A percentile compares a stretch with the other conserved stretches of the same genome.
These are phyloP conservation scores for Chionodraco myersi DNA, from an alignment of 2,113 vertebrate species.

Conservation along the genomic window DNA sequence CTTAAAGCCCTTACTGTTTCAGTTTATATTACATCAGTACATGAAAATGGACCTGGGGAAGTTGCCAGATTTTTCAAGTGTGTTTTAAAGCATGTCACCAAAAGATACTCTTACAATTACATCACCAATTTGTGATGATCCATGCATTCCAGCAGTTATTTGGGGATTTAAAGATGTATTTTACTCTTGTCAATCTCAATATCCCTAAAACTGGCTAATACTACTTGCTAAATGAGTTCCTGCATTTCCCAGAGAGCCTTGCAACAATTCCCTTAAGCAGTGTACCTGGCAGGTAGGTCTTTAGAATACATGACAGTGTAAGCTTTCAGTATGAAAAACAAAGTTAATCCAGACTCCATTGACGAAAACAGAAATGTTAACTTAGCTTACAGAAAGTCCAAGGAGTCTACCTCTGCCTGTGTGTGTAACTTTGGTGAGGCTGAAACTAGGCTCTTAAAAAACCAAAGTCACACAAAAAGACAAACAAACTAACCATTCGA, in stretches of 20 bases:
- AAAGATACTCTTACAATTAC: neutral
- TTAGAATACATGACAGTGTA: neutral
- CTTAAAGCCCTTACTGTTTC: neutral
- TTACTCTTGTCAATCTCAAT: neutral
- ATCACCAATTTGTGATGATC: neutral
- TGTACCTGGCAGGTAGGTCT: neutral
- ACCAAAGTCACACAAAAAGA: no score
- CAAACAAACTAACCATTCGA: no score
- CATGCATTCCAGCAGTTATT: neutral
- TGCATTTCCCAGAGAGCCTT: slow-evolving; percentile 6
- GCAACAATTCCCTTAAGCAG: neutral
- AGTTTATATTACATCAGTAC: neutral
- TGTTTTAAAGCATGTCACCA: neutral
- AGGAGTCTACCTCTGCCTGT: no score
- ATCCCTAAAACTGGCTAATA: neutral
- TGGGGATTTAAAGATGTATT: neutral
- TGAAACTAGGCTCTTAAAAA: no score
- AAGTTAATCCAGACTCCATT: no score
- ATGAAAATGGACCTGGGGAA: neutral
- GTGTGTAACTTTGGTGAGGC: no score
- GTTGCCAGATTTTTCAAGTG: neutral
- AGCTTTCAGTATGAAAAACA: no score
- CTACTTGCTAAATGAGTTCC: neutral
- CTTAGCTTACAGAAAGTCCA: no score
- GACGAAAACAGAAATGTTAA: no score